Evolutionary conservation across 2,888 invertebrate species (phyloP), one percentile per base, ranked within the genome.

Genomic region (Agrotis clavis): DNA sequence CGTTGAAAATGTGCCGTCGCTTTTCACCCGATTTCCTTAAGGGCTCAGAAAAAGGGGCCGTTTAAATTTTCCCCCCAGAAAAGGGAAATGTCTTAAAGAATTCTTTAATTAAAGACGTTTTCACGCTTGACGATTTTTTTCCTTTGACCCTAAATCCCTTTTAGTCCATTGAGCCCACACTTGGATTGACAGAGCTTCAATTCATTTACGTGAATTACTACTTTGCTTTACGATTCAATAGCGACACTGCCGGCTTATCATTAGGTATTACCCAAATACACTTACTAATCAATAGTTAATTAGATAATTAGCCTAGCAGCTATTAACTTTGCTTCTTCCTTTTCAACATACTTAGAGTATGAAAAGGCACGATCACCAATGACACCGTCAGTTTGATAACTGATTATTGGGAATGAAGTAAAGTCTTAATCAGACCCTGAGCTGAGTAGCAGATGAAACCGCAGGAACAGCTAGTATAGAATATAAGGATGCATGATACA

Each of bases 91-190:
- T 59, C 53, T 68, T 25, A 70, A 77, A 74, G 66, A 81, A 78
- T 81, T 74, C 70, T 60, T 82, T 82, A 82, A 82, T 82, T 82
- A 75, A 82, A 82, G 70, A 72, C 83, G 59, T 82, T 71, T 82
- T 82, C 48, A 81, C 81, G 83, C 74, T 74, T 64, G 71, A 78
- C 61, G 19, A 61, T 72, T 73, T 82, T 60, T 56, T 19, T 41
- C 19, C 66, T 77, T 82, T 80, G 80, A 82, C 60, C 70, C 60
- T 41, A 56, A 82, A 74, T 70, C 63, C 61, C 54, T 66, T 77
- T 77, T 74, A 64, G 47, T 35, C 47, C 53, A 61, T 56, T 70
- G 66, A 72, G 59, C 25, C 56, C 59, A 48, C 53, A 64, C 25
- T 62, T 54, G 51, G 41, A 61, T 65, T 56, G 63, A 60, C 54